Evolutionary conservation across 2,113 vertebrate genomes (phyloP).

Genomic region (Odontophorus gujanensis): DNA sequence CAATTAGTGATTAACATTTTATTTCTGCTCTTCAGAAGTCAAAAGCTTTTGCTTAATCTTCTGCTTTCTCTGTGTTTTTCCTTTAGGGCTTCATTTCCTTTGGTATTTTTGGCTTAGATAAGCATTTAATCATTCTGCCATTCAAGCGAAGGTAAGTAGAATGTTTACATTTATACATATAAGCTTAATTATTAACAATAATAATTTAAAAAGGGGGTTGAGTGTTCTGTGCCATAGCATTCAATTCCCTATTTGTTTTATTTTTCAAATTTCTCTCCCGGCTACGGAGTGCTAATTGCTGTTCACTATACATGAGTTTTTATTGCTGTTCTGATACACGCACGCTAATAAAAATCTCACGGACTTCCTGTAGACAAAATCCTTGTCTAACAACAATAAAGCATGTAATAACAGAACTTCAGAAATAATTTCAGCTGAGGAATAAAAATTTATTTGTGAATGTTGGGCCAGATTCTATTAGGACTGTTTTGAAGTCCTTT

Average conservation of each 20-base stretch:
- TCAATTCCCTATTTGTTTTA: not conserved
- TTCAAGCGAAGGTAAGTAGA: constrained; percentile 90
- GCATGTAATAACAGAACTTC: not conserved
- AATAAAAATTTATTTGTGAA: not conserved
- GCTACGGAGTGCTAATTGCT: not conserved
- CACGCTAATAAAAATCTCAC: not conserved
- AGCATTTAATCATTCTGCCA: constrained; percentile 94
- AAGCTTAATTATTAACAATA: not conserved
- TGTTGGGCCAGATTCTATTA: not conserved
- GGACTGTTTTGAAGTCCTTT: not conserved
- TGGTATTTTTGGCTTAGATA: constrained; percentile 95
- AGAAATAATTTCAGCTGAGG: not conserved
- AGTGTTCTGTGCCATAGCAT: not conserved
- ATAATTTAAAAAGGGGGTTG: not conserved
- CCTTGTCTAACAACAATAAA: not conserved
- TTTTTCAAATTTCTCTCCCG: not conserved
- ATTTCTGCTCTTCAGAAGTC: not conserved
- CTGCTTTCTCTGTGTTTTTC: not conserved
- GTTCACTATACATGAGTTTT: not conserved
- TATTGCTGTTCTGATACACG: not conserved
- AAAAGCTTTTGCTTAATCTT: not conserved
- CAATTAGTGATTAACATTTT: not conserved
- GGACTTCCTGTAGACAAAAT: not conserved
- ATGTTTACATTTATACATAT: constrained; percentile 6
- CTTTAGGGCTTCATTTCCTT: constrained; percentile 93